These are phyloP conservation scores for Thymelicus acteon DNA, from an alignment of 2,888 invertebrate genomes.

Conservation along the genomic window DNA sequence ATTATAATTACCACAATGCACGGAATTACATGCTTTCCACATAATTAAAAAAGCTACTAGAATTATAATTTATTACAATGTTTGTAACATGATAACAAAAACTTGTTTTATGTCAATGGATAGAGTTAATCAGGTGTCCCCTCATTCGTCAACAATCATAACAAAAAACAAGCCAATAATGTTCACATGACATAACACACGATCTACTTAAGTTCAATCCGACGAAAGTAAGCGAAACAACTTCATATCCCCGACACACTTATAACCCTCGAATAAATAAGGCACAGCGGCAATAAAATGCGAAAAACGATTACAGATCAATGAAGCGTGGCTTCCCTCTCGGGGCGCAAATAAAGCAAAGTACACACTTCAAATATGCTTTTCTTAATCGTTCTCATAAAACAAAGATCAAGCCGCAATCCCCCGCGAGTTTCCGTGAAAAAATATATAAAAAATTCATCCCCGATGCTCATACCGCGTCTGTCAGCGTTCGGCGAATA, in stretches of 20 bases:
- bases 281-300: conserved; percentile 73
- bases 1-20: too few species aligned
- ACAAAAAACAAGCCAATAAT: conserved; percentile 16
- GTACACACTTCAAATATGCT: conserved; percentile 85
- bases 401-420: conserved; percentile 81
- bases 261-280: conserved; percentile 69
- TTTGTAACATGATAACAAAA: too few species aligned
- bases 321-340: conserved; percentile 82
- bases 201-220: conserved; percentile 47
- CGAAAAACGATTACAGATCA: conserved; percentile 84
- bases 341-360: conserved; percentile 80
- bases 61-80: too few species aligned
- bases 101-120: too few species aligned
- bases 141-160: background rate
- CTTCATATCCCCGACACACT: conserved; percentile 60
- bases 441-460: conserved; percentile 68
- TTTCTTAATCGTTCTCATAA: conserved; percentile 86
- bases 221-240: conserved; percentile 62
- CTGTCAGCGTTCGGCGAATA: conserved; percentile 62
- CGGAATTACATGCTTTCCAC: too few species aligned
- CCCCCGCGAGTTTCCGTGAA: conserved; percentile 63
- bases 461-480: conserved; percentile 78
- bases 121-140: background rate
- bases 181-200: conserved; percentile 26
- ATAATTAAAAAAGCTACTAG: too few species aligned